Evolutionary conservation across 1,140 invertebrate species (phyloP), one percentile per base, ranked within the genome.

Genomic region (Aphidius ervi): DNA sequence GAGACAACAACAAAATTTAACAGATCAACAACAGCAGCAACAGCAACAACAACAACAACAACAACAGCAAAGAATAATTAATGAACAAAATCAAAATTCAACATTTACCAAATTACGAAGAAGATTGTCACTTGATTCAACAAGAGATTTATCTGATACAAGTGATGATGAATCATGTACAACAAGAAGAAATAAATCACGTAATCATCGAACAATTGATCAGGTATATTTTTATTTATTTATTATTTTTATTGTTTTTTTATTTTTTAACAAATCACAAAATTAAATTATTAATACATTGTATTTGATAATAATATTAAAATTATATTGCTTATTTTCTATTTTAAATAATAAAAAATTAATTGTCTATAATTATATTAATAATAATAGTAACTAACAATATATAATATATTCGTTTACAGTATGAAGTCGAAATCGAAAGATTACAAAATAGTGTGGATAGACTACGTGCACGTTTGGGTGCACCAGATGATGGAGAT

Each of bases 371-470:
- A 52, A n/a, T 9, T 20, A 6, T n/a, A 37, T 58, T n/a, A 48
- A 16, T 50, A 59, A 59, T 46, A 9, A 52, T 63, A 69, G 77
- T 79, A 71, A 79, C 77, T 79, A 80, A 78, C 77, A 74, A 62
- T 67, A 66, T 58, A 39, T n/a, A 58, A 54, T 71, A 65, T 74
- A 66, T 74, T 74, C 65, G 64, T 73, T 80, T 77, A 54, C 74
- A 85, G 81, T 85, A 84, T 68, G 87, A 91, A 77, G 84, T 88
- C 61, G 88, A 92, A 81, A 91, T 92, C 67, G 86, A 90, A 79
- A 82, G 88, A 76, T 77, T 92, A 71, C 88, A 90, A 72, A 83
- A 85, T 70, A 89, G 87, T 62, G 86, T 91, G 63, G 89, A 92
- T 70, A 78, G 86, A 66, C 72, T 91, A 60, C 85, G 89, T 70